Evolutionary conservation across 2,797 vertebrate genomes (phyloP), one percentile per base, ranked within the genome.

Genomic region (Phalanger gymnotis): DNA sequence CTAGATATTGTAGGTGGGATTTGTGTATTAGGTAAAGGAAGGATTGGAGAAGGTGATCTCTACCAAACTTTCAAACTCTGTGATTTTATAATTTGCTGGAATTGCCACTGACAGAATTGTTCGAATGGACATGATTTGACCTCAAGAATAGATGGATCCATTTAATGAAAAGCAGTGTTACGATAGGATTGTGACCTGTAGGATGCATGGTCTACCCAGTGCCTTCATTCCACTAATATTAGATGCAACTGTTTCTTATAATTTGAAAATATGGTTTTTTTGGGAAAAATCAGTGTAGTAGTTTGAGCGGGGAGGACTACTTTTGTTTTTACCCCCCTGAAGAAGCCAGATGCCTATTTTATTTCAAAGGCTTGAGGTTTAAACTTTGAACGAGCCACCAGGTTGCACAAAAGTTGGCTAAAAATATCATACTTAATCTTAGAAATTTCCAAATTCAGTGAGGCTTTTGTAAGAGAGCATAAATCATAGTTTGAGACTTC

Each of bases 401-500:
- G 87, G 95, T 87, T 93, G 19, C 55, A 57, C 2, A 54, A 90
- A 93, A 61, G 16, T 19, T 94, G 31, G 90, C 22, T 87, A 90
- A 81, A 57, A 95, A 66, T 91, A 54, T 40, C 73, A 51, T 4
- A 93, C 0, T 93, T 95, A 93, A 91, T 40, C 3, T 57, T 87
- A 27, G 25, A 94, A 73, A 94, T 92, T 90, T 95, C 93, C 93
- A 96, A 81, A 61, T 93, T 90, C 55, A 30, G 90, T 92, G 56
- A 40, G 51, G 90, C 91, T 92, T 95, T 34, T 93, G 28, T 90
- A 51, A 66, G 34, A 97, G 54, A 94, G 91, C 53, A 92, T 51
- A 96, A 95, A 92, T 90, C 9, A 56, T 92, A 53, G 96, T 95
- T 96, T 95, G 96, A 92, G 94, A 94, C n/a, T 94, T 94, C 91